Evolutionary conservation across 1,140 invertebrate genomes (phyloP).

Genomic region (Hycleus cichorii): DNA sequence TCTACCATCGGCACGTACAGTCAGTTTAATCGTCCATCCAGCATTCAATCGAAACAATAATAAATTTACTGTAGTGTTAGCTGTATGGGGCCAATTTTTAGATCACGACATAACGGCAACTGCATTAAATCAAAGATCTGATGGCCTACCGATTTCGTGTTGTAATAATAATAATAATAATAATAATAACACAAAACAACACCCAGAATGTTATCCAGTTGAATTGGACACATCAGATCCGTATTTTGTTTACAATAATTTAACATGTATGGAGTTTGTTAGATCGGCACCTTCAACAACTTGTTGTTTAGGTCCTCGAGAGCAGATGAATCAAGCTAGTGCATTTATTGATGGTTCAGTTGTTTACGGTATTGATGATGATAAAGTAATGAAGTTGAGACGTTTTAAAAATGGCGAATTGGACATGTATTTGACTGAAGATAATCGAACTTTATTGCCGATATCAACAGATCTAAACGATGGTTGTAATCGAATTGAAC

Average conservation of each 20-base stretch:
- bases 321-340: conserved; percentile 87
- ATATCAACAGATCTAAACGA: conserved; percentile 62
- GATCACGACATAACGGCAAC: conserved; percentile 92
- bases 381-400: conserved; percentile 49
- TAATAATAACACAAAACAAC: conserved; percentile 38
- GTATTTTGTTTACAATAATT: conserved; percentile 54
- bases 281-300: conserved; percentile 77
- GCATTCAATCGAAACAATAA: conserved; percentile 63
- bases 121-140: conserved; percentile 59
- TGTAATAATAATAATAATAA: conserved; percentile 39
- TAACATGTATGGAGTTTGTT: conserved; percentile 77
- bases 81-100: conserved; percentile 91
- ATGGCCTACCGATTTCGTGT: conserved; percentile 60
- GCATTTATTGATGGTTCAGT: conserved; percentile 86
- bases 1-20: conserved; percentile 64
- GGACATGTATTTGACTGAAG: conserved; percentile 53
- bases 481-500: conserved; percentile 63
- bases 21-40: conserved; percentile 65
- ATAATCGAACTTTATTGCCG: conserved; percentile 61
- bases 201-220: conserved; percentile 80
- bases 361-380: conserved; percentile 64
- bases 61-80: conserved; percentile 71
- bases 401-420: conserved; percentile 52
- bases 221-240: conserved; percentile 57
- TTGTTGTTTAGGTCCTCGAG: conserved; percentile 72